Evolutionary conservation across 2,888 invertebrate species (phyloP).

Genomic region (Branchipolynoe longqiensis): DNA sequence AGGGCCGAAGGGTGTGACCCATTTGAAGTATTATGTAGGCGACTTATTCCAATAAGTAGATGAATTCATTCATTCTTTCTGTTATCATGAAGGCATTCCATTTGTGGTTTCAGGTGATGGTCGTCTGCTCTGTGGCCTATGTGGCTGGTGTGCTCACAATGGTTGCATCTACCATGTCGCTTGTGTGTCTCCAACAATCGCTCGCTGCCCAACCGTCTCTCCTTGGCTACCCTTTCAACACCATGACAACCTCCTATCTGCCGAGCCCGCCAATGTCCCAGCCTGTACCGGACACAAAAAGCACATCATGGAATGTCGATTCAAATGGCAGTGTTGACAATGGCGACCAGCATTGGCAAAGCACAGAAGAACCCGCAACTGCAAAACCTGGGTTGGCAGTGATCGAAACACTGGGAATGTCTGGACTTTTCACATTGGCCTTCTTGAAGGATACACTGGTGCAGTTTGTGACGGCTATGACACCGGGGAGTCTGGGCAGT

Average conservation of each 20-base stretch:
- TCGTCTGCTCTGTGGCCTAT: slow-evolving; percentile 86
- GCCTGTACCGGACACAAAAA: neutral
- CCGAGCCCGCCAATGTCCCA: neutral
- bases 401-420: neutral
- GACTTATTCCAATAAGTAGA: too few relatives aligned
- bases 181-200: slow-evolving; percentile 28
- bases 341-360: neutral
- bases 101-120: slow-evolving; percentile 83
- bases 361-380: neutral
- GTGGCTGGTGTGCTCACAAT: slow-evolving; percentile 85
- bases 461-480: slow-evolving; percentile 45
- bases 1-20: too few relatives aligned
- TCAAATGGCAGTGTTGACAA: neutral
- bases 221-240: neutral
- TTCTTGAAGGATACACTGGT: slow-evolving; percentile 35
- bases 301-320: neutral
- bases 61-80: too few relatives aligned
- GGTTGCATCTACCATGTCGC: slow-evolving; percentile 84
- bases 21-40: too few relatives aligned
- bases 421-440: slow-evolving; percentile 25
- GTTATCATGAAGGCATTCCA: too few relatives aligned
- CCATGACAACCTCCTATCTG: neutral
- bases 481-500: too few relatives aligned
- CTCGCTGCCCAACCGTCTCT: neutral
- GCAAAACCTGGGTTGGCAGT: neutral